Conservation (phyloP, 2,888 invertebrate species). For the Philonicus albiceps region DNA sequence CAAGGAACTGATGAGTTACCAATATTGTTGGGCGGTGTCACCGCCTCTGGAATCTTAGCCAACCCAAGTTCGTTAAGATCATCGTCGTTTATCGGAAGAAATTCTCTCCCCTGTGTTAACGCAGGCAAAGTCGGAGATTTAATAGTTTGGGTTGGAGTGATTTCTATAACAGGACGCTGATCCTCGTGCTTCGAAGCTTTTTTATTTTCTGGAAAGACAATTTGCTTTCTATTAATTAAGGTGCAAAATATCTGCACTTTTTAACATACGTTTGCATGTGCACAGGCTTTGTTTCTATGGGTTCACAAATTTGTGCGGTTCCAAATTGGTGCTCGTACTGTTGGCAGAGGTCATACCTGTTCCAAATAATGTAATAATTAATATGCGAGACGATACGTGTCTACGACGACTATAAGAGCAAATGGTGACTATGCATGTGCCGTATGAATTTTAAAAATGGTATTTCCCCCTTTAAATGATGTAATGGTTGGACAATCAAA, state of each 20-base stretch:
- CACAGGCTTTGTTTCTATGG: constrained; percentile 54
- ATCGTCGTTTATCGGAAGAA: constrained; percentile 45
- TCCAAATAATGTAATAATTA: constrained; percentile 7
- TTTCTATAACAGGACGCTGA: constrained; percentile 8
- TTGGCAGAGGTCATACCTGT: constrained; percentile 54
- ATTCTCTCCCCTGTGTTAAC: constrained; percentile 42
- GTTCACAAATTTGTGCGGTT: constrained; percentile 51
- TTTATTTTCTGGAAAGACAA: constrained; percentile 37
- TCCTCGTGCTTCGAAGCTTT: not conserved
- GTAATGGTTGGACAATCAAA: not conserved
- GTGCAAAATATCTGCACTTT: not conserved
- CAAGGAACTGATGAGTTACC: not conserved
- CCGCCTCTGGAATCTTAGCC: constrained; percentile 40
- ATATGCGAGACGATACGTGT: not conserved
- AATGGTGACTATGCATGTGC: not conserved
- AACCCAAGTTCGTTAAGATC: constrained; percentile 37
- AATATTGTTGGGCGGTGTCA: constrained; percentile 43
- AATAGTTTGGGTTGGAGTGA: constrained; percentile 45
- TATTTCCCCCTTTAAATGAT: constrained; percentile 17
- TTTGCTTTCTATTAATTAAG: constrained; percentile 51
- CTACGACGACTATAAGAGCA: not conserved
- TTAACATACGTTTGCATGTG: constrained; percentile 55
- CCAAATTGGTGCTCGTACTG: constrained; percentile 54
- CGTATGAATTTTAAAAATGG: constrained; percentile 20
- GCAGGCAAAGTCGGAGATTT: constrained; percentile 48